Evolutionary conservation across 2,888 invertebrate species (phyloP).

Genomic region (Aricia artaxerxes): DNA sequence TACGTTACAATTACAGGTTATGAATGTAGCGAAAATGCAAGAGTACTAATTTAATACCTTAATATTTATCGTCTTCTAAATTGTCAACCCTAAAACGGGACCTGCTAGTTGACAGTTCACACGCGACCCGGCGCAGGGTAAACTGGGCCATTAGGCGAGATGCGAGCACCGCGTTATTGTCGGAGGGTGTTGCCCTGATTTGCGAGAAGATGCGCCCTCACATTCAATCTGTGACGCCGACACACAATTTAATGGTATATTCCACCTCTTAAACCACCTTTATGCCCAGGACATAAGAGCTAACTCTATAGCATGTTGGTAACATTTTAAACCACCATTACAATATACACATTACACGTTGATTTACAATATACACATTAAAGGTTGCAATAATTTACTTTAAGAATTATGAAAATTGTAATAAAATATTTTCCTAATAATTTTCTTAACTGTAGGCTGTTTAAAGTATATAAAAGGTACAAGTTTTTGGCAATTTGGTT

Average conservation of each 20-base stretch:
- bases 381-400: too few relatives aligned
- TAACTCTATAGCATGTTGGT: neutral
- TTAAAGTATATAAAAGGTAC: too few relatives aligned
- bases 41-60: too few relatives aligned
- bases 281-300: neutral
- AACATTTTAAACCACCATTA: neutral
- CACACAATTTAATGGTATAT: neutral
- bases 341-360: too few relatives aligned
- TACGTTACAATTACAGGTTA: too few relatives aligned
- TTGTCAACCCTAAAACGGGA: constrained; percentile 51
- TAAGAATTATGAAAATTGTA: too few relatives aligned
- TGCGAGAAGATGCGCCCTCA: constrained; percentile 54
- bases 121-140: constrained; percentile 62
- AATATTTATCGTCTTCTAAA: neutral
- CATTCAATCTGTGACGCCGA: neutral
- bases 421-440: too few relatives aligned
- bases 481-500: too few relatives aligned
- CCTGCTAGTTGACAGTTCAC: constrained; percentile 58
- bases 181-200: constrained; percentile 72
- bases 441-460: too few relatives aligned
- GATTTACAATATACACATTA: too few relatives aligned
- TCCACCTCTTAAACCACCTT: neutral
- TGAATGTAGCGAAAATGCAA: too few relatives aligned
- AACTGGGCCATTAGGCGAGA: constrained; percentile 70
- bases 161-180: constrained; percentile 61